phyloP scores from a whole-genome alignment of 2,888 invertebrate genomes.

The Eristalis tenax region DNA sequence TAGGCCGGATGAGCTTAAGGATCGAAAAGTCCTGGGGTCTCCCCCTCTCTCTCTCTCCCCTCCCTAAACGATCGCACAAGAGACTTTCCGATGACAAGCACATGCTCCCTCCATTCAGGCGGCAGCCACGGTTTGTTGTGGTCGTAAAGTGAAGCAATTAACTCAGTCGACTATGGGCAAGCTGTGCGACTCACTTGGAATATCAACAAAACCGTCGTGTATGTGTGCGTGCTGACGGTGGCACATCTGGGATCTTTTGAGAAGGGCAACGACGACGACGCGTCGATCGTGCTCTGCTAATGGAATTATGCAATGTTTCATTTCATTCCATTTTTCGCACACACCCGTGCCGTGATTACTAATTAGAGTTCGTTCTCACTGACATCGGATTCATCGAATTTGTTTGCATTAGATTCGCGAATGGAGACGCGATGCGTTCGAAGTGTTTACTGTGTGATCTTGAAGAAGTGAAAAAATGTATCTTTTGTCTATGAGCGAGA shows the following conservation, averaged over 20 bases:
- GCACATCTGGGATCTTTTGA: not conserved
- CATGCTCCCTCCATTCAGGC: not conserved
- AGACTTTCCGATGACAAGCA: not conserved
- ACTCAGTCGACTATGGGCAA: not conserved
- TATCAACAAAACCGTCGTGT: not conserved
- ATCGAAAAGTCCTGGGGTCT: not conserved
- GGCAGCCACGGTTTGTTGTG: not conserved
- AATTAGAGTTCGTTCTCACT: not conserved
- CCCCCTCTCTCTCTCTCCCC: not conserved
- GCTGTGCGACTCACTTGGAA: not conserved
- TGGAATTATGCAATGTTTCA: not conserved
- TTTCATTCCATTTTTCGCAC: not conserved
- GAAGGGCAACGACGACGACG: not conserved
- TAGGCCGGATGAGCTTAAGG: not conserved
- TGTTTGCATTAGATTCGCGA: not conserved
- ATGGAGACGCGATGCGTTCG: not conserved
- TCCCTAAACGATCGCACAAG: not conserved
- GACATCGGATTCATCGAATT: not conserved
- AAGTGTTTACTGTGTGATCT: not conserved
- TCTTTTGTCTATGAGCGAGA: no score
- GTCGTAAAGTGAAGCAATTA: not conserved
- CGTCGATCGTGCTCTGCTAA: not conserved
- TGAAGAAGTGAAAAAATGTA: not conserved
- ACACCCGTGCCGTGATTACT: not conserved
- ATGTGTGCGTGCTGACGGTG: not conserved